Conservation (phyloP, 1,140 invertebrate genomes). For the Hyphantria cunea region DNA sequence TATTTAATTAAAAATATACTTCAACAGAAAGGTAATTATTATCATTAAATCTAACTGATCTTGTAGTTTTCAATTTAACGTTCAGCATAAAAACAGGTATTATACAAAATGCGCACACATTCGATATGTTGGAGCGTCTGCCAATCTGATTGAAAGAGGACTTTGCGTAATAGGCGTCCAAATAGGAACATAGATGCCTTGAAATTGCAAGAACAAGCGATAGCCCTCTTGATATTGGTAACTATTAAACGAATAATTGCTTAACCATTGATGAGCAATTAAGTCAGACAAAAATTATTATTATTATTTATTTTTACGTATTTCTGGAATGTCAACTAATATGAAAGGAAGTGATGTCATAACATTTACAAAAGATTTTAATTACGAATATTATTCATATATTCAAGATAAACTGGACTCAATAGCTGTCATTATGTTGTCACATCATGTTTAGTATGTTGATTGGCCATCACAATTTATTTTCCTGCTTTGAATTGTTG, state of each 20-base stretch:
- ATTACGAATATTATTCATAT: too few relatives aligned
- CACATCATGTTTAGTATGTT: conserved; percentile 6
- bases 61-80: neutral
- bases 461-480: neutral
- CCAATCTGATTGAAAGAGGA: conserved; percentile 12
- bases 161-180: too few relatives aligned
- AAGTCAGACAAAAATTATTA: too few relatives aligned
- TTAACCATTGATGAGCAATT: too few relatives aligned
- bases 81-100: conserved; percentile 6
- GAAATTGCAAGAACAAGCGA: too few relatives aligned
- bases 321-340: too few relatives aligned
- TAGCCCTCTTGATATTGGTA: too few relatives aligned
- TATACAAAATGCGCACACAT: neutral
- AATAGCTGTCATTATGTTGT: neutral
- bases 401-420: too few relatives aligned
- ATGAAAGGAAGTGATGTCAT: too few relatives aligned
- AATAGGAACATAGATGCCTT: too few relatives aligned
- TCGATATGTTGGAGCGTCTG: neutral
- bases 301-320: too few relatives aligned
- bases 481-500: conserved; percentile 5
- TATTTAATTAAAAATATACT: neutral
- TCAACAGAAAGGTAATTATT: neutral
- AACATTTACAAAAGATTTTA: neutral
- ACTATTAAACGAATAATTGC: too few relatives aligned
- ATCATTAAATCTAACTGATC: neutral